These are phyloP conservation scores for Gavialis gangeticus DNA, from an alignment of 2,113 vertebrate genomes.

Conservation along the genomic window DNA sequence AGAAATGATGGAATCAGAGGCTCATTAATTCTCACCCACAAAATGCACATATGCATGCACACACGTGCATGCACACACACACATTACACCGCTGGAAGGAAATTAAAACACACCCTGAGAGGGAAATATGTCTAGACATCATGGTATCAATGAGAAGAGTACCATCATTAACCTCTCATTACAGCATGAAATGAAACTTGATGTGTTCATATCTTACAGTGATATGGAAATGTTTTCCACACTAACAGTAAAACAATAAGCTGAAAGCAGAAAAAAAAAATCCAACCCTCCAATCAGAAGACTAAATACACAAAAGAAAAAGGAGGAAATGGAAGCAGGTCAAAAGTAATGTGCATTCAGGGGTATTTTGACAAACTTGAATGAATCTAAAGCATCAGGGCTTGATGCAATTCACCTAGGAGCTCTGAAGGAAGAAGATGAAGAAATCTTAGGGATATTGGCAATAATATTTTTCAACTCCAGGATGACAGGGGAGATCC, in stretches of 20 bases:
- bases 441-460: too few relatives aligned
- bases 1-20: neutral
- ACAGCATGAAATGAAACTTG: neutral
- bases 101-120: neutral
- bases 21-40: neutral
- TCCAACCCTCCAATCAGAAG: neutral
- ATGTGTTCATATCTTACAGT: neutral
- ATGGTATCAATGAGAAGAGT: neutral
- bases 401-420: too few relatives aligned
- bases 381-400: too few relatives aligned
- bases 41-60: neutral
- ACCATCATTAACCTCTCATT: neutral
- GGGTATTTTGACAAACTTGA: too few relatives aligned
- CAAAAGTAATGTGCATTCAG: too few relatives aligned
- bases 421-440: too few relatives aligned
- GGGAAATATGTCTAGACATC: neutral
- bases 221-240: neutral
- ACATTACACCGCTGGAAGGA: neutral
- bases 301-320: neutral
- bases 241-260: neutral
- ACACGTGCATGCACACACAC: neutral
- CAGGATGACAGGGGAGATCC: too few relatives aligned
- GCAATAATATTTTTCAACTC: too few relatives aligned
- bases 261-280: too few relatives aligned
- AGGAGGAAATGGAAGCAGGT: neutral